Conservation (phyloP, 2,888 invertebrate species). For the Dasysyrphus albostriatus region DNA sequence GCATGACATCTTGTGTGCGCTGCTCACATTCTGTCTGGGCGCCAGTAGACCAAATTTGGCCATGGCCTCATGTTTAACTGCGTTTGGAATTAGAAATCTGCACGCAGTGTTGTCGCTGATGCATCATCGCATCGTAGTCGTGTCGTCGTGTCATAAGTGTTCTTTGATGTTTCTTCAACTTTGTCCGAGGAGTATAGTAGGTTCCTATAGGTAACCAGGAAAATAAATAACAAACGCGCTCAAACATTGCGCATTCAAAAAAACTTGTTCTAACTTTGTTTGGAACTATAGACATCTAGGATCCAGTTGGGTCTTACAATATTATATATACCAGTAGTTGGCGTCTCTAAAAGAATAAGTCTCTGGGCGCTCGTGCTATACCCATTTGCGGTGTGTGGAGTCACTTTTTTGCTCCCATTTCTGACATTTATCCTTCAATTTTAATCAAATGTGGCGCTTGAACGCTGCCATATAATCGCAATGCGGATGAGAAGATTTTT, state of each 20-base stretch:
- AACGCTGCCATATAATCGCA: conserved; percentile 68
- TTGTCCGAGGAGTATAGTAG: conserved; percentile 10
- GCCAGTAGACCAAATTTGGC: conserved; percentile 74
- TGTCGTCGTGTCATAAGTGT: conserved; percentile 60
- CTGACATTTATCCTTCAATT: conserved; percentile 74
- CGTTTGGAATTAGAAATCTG: conserved; percentile 59
- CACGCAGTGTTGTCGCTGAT: conserved; percentile 19
- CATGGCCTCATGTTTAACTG: conserved; percentile 59
- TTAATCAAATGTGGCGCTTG: conserved; percentile 76
- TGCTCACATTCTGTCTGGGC: conserved; percentile 69
- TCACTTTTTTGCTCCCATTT: conserved; percentile 61
- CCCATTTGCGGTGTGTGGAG: conserved; percentile 51
- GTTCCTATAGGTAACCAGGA: conserved; percentile 10
- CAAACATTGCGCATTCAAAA: neutral
- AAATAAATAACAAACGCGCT: conserved; percentile 16
- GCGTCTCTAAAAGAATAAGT: conserved; percentile 15
- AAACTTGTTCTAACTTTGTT: conserved; percentile 66
- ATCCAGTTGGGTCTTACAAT: conserved; percentile 46
- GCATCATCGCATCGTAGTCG: conserved; percentile 1
- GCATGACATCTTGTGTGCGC: conserved; percentile 61
- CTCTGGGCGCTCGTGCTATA: conserved; percentile 68
- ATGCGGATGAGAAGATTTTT: conserved; percentile 53
- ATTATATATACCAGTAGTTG: neutral
- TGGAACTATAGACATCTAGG: conserved; percentile 59
- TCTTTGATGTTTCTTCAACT: conserved; percentile 59